Evolutionary conservation across 2,888 invertebrate species (phyloP).

Genomic region (Lutraria lutraria): DNA sequence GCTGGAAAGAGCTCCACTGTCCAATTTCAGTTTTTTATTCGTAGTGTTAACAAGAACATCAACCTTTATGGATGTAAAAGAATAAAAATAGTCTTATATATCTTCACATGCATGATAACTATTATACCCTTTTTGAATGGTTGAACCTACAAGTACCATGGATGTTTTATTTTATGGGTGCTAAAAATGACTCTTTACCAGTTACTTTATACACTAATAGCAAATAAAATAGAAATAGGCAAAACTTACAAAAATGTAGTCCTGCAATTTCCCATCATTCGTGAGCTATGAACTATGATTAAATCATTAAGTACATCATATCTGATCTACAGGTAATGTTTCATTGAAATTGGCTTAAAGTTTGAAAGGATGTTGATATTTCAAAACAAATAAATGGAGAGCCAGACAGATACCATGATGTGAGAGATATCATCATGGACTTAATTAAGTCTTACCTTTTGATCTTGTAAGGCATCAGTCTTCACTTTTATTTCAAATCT

Average conservation of each 20-base stretch:
- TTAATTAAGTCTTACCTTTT: too few species aligned
- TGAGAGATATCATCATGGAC: too few species aligned
- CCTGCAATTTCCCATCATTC: too few species aligned
- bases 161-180: not conserved
- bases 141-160: not conserved
- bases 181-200: not conserved
- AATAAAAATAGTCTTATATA: not conserved
- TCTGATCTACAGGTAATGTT: too few species aligned
- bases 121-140: not conserved
- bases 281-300: too few species aligned
- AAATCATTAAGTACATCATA: too few species aligned
- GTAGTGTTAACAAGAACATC: constrained; percentile 41
- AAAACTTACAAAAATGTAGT: not conserved
- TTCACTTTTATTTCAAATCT: too few species aligned
- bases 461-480: too few species aligned
- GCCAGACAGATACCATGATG: too few species aligned
- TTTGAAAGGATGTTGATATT: too few species aligned
- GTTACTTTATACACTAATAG: not conserved
- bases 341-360: too few species aligned
- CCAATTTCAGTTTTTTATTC: not conserved
- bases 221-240: not conserved
- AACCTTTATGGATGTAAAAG: not conserved
- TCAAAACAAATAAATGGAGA: too few species aligned
- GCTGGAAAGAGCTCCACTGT: not conserved
- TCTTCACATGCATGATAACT: not conserved